Evolutionary conservation across 2,888 invertebrate species (phyloP), one percentile per base, ranked within the genome.

Genomic region (Diarsia brunnea): DNA sequence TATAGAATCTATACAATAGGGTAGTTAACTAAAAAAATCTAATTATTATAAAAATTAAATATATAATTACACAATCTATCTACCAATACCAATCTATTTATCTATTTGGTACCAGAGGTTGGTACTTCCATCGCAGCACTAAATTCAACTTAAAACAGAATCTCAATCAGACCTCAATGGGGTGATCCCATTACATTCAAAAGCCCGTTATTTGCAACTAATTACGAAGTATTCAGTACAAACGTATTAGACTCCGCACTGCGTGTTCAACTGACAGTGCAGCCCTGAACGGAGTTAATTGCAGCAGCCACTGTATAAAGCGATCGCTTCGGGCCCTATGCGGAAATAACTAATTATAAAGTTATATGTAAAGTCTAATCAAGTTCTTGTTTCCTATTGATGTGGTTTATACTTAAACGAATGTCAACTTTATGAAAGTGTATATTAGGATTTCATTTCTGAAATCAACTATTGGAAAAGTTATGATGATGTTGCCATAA

Each of bases 291-390:
- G 79, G 84, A 88, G 89, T 84, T 90, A 90, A 91, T 91, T 90
- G 87, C 90, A 78, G 78, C 80, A 86, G 82, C 73, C 82, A 74
- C 84, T 76, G 82, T 88, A 88, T 88, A 88, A 90, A 90, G 87
- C 84, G 87, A 88, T 88, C 84, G 88, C 88, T 89, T 84, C 78
- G 72, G 85, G 91, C 90, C 84, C 73, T 81, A 76, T 87, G 86
- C 86, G 89, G 91, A 89, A 90, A 91, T 89, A 88, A 87, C 87
- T 92, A 91, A 91, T 91, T 92, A 91, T 86, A 78, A 86, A 89
- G 84, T 88, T 85, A 87, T 83, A 16, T n/a, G 63, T 63, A 63
- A 63, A 43, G 43, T 43, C 43, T 24, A 16, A 63, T n/a, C 43
- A n/a, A 45, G 63, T n/a, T 2, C 43, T 43, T 16, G 63, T 63